Base-by-base conservation (phyloP, 2,113 vertebrate genomes). In the Vidua macroura region DNA sequence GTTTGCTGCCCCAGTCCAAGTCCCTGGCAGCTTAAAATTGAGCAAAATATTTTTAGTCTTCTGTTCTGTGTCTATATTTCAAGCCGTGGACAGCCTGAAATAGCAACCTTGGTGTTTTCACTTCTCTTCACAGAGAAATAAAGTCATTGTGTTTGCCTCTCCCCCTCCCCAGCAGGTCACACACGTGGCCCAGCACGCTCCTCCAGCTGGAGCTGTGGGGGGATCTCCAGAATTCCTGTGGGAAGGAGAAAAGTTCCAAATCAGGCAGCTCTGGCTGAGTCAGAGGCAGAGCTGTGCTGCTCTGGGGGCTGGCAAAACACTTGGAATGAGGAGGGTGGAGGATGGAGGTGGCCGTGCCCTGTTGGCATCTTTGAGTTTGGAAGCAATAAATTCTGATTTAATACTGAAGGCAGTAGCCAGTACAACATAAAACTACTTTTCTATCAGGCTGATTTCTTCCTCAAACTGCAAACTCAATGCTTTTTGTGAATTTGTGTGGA, bases 201-300 rank as follows among this genome's bases (percentile, higher is more conserved):
- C 46, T 75, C 82, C 82, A 6, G 77, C 67, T 46, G 60, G 69
- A 70, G 85, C 31, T 73, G 83, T 6, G 69, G n/a, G 83, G 85
- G 43, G 39, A 66, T 72, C 84, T 91, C 92, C 93, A 93, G 74
- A 86, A 88, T 81, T 75, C 52, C 73, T 75, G 91, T 52, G 91
- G 86, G 53, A 67, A 88, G 90, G 30, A 68, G 67, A 49, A 64
- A 85, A 80, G 25, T 85, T 93, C 77, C 91, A 92, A 88, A 73
- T 92, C 1, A 15, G 51, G 82, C 84, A 91, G 33, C 84, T 66
- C 58, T 0, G 37, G 35, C 86, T 90, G 88, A 92, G 86, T 92
- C 59, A 76, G 88, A 67, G 62, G 58, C 88, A 83, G 73, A 88
- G 51, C 76, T 53, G 52, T 69, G 78, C 91, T 78, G 83, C 1